Evolutionary conservation across 2,888 invertebrate genomes (phyloP).

Genomic region (Rugalucina vietnamica): DNA sequence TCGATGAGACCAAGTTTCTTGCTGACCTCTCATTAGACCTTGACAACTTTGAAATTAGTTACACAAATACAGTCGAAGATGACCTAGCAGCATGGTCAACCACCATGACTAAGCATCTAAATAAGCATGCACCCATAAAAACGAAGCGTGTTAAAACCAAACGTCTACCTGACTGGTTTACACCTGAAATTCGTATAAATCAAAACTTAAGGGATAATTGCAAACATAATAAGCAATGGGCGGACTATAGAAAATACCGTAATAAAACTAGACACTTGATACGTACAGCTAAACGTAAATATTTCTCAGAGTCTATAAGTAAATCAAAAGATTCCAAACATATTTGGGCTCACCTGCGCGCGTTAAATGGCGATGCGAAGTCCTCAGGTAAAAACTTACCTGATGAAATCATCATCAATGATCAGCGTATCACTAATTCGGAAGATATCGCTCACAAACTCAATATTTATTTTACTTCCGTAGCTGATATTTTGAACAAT

Average conservation of each 20-base stretch:
- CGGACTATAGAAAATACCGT: background rate
- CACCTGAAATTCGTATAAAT: background rate
- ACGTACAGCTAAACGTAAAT: background rate
- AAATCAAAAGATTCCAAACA: background rate
- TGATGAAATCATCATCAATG: no score
- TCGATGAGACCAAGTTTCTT: background rate
- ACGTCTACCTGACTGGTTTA: background rate
- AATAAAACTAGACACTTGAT: background rate
- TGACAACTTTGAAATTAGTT: background rate
- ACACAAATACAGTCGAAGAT: background rate
- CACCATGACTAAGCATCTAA: background rate
- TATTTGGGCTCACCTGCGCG: background rate
- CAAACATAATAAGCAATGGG: background rate
- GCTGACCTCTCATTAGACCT: background rate
- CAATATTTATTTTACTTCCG: no score
- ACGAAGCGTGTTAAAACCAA: background rate
- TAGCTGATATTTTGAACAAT: no score
- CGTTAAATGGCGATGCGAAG: no score
- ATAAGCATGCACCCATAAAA: background rate
- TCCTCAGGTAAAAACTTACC: no score
- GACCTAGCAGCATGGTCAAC: background rate
- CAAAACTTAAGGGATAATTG: background rate
- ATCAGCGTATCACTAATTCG: no score
- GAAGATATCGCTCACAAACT: no score
- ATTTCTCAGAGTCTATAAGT: background rate